phyloP scores from a whole-genome alignment of 2,797 vertebrate genomes.

The Onychomys torridus region DNA sequence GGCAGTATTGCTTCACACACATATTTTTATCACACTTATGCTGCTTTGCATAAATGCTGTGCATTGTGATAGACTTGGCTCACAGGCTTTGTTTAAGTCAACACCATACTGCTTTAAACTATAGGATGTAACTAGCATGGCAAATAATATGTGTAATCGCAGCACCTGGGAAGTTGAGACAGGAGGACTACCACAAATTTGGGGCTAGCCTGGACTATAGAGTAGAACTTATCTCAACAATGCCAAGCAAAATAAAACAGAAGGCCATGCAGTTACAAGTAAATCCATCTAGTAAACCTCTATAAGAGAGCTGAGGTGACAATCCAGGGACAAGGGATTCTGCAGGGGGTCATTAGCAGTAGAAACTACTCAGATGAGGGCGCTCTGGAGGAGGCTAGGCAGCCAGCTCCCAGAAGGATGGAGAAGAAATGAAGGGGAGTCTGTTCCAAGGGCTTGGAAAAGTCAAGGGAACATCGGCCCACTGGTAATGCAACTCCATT shows the following conservation, averaged over 20 bases:
- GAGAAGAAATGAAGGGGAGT: neutral
- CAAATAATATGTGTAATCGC: neutral
- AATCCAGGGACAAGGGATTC: neutral
- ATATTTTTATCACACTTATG: neutral
- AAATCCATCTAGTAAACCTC: neutral
- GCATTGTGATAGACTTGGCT: neutral
- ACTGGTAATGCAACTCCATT: neutral
- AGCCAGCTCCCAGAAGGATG: neutral
- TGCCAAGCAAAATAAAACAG: neutral
- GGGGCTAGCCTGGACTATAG: neutral
- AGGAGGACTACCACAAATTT: neutral
- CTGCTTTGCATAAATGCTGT: neutral
- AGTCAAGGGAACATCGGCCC: neutral
- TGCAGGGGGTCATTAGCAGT: neutral
- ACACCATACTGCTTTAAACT: neutral
- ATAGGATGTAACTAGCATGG: neutral
- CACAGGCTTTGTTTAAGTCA: constrained; percentile 28
- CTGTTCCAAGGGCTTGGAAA: neutral
- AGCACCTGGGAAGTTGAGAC: neutral
- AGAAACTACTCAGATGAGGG: neutral
- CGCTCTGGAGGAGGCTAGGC: neutral
- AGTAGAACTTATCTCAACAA: neutral
- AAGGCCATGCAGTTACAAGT: neutral
- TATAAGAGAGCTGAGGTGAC: neutral
- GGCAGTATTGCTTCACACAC: neutral